These are phyloP conservation scores for Bombus waltoni DNA, from an alignment of 1,140 invertebrate genomes.

Conservation along the genomic window DNA sequence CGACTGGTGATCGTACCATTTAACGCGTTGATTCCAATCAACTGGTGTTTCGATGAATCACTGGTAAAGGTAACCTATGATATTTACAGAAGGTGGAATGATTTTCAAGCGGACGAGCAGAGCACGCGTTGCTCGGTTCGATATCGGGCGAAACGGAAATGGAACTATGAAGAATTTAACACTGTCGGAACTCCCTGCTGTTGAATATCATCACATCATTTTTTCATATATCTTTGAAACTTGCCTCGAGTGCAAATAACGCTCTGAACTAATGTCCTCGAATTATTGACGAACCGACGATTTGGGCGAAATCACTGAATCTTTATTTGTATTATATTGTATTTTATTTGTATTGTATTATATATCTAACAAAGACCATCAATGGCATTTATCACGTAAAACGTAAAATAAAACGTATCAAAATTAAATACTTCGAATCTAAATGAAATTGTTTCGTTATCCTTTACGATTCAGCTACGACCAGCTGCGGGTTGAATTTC, in stretches of 20 bases:
- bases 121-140: not conserved
- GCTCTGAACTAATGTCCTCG: not conserved
- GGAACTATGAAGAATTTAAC: conserved; percentile 18
- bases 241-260: not conserved
- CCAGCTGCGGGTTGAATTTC: too few relatives aligned
- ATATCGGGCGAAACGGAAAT: conserved; percentile 1
- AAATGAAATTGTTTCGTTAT: too few relatives aligned
- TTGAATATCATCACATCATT: not conserved
- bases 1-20: not conserved
- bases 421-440: too few relatives aligned
- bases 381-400: not conserved
- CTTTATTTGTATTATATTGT: too few relatives aligned
- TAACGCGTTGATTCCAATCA: conserved; percentile 19
- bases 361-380: too few relatives aligned
- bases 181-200: not conserved
- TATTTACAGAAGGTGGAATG: not conserved
- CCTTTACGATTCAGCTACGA: too few relatives aligned
- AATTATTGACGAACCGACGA: not conserved
- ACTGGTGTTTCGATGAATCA: conserved; percentile 2
- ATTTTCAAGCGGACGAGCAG: not conserved
- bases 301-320: not conserved
- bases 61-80: not conserved
- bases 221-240: not conserved
- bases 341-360: too few relatives aligned
- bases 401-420: not conserved